These are phyloP conservation scores for Polypterus senegalus DNA, from an alignment of 2,113 vertebrate species.

Conservation along the genomic window DNA sequence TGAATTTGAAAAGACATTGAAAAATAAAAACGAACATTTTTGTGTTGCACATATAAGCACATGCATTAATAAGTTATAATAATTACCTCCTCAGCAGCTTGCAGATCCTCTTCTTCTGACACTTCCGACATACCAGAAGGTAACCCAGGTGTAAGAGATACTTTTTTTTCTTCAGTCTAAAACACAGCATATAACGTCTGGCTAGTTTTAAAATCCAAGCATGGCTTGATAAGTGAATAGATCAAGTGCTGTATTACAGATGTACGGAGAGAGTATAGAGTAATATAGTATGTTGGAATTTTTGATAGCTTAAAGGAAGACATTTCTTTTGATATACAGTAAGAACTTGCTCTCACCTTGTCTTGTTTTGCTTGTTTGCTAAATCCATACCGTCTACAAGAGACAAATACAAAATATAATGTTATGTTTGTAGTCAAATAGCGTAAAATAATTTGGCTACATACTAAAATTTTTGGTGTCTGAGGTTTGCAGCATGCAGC, in stretches of 20 bases:
- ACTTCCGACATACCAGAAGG: constrained; percentile 48
- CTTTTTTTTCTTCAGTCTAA: constrained; percentile 66
- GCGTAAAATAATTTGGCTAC: too few species aligned
- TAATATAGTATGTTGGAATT: too few species aligned
- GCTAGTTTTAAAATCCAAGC: too few species aligned
- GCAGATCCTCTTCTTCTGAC: constrained; percentile 70
- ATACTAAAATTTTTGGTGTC: too few species aligned
- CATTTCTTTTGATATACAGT: not conserved
- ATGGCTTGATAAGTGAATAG: too few species aligned
- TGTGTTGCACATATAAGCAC: not conserved
- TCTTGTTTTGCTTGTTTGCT: constrained; percentile 70
- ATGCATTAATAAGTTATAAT: not conserved
- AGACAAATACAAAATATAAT: constrained; percentile 5
- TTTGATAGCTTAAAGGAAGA: not conserved
- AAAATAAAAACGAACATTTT: not conserved
- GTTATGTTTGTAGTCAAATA: too few species aligned
- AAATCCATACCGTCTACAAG: constrained; percentile 71
- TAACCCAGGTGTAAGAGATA: constrained; percentile 28
- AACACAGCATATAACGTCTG: constrained; percentile 4
- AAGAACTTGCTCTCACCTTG: constrained; percentile 50
- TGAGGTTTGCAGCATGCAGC: too few species aligned
- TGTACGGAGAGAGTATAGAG: too few species aligned
- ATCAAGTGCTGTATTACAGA: too few species aligned
- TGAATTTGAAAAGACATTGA: too few species aligned
- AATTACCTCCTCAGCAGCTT: constrained; percentile 75